Percentiles rank a stretch among this genome's conserved stretches.
phyloP scores from a whole-genome alignment of 2,888 invertebrate genomes.

The Xestoiulus laeticollis region DNA sequence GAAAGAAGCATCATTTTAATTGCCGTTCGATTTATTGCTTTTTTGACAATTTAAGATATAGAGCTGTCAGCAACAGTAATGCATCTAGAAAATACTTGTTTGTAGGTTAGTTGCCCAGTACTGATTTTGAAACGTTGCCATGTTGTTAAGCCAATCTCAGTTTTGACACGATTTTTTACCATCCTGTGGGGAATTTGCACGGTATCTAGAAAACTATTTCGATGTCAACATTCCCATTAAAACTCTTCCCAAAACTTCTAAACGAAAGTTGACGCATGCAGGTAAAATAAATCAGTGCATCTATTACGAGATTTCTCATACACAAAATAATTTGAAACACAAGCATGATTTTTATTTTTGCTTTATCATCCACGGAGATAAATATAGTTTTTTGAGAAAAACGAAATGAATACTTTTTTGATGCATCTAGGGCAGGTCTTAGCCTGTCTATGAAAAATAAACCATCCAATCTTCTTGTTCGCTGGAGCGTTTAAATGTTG shows the following conservation, averaged over 20 bases:
- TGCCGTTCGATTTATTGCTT: background rate
- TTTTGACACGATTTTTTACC: too few relatives aligned
- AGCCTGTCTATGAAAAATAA: constrained; percentile 30
- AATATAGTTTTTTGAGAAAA: constrained; percentile 13
- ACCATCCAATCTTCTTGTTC: constrained; percentile 35
- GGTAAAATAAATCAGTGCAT: constrained; percentile 9
- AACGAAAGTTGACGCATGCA: background rate
- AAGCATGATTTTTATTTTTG: background rate
- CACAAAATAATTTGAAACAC: background rate
- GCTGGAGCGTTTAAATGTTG: constrained; percentile 38
- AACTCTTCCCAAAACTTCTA: background rate
- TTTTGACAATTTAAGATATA: background rate
- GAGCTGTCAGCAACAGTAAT: background rate
- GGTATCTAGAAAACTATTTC: background rate
- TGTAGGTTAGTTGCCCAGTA: background rate
- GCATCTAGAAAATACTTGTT: background rate
- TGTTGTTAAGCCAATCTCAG: background rate
- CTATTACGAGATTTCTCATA: background rate
- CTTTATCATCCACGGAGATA: background rate
- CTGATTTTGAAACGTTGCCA: background rate
- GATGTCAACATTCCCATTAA: constrained; percentile 24
- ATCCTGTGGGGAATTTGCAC: background rate
- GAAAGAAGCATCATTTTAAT: background rate
- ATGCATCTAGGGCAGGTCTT: background rate
- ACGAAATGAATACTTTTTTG: constrained; percentile 31